Evolutionary conservation across 2,797 vertebrate genomes (phyloP).

Genomic region (Alectoris magna): DNA sequence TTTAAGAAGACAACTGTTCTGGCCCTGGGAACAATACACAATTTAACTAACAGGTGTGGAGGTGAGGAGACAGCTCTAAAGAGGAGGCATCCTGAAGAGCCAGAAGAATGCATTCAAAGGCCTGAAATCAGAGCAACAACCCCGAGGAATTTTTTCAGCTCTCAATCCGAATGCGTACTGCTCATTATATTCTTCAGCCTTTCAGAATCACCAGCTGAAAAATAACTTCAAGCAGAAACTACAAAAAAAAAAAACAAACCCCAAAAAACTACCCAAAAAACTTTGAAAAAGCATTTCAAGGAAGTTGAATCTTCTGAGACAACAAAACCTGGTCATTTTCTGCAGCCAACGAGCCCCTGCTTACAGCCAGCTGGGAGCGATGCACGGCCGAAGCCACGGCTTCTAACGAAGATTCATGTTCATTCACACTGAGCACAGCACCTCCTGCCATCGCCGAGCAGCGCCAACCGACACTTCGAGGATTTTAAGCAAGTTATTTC

Average conservation of each 20-base stretch:
- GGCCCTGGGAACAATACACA: background rate
- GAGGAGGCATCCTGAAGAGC: background rate
- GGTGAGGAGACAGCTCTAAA: background rate
- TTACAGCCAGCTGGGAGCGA: background rate
- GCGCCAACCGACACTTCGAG: background rate
- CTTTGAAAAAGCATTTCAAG: background rate
- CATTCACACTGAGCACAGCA: background rate
- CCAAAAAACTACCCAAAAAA: background rate
- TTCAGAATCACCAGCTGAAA: background rate
- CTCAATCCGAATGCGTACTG: background rate
- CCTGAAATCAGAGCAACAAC: background rate
- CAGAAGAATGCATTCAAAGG: slow-evolving; percentile 2
- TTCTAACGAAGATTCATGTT: background rate
- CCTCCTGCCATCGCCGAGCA: background rate
- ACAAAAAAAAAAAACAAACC: background rate
- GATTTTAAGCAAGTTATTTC: background rate
- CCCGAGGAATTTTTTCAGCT: background rate
- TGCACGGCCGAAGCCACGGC: background rate
- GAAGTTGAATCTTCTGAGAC: background rate
- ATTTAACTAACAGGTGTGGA: slow-evolving; percentile 28
- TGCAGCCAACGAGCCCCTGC: background rate
- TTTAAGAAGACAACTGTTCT: slow-evolving; percentile 18
- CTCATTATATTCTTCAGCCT: background rate
- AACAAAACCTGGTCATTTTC: background rate
- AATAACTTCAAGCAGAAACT: background rate